Evolutionary conservation across 2,888 invertebrate genomes (phyloP).

Genomic region (Heteromyza rotundicornis): DNA sequence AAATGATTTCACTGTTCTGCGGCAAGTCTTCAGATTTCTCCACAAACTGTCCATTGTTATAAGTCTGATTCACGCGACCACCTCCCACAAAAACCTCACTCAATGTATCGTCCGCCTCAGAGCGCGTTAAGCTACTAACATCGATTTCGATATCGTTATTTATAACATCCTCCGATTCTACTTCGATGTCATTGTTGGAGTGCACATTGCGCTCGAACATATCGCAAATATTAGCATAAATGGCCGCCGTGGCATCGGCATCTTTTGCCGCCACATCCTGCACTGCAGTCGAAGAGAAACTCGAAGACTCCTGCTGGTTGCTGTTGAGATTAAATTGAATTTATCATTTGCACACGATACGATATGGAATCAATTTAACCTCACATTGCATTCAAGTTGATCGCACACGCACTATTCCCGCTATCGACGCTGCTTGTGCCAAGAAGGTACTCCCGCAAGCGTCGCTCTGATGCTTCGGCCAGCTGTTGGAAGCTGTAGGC

Average conservation of each 20-base stretch:
- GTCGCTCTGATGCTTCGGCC: slow-evolving; percentile 48
- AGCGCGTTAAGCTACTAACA: slow-evolving; percentile 46
- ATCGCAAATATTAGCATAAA: slow-evolving; percentile 46
- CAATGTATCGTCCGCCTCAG: slow-evolving; percentile 46
- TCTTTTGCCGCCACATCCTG: slow-evolving; percentile 14
- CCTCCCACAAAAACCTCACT: slow-evolving; percentile 36
- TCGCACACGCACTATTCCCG: slow-evolving; percentile 15
- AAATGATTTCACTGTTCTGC: not conserved
- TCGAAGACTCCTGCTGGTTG: slow-evolving; percentile 15
- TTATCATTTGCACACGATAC: slow-evolving; percentile 30
- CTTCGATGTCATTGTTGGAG: slow-evolving; percentile 36
- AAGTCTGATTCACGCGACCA: not conserved
- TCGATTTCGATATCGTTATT: slow-evolving; percentile 49
- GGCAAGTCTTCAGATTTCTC: not conserved
- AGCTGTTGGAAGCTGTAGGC: slow-evolving; percentile 52
- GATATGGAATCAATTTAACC: slow-evolving; percentile 33
- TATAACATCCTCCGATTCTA: slow-evolving; percentile 40
- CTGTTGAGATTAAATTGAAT: slow-evolving; percentile 41
- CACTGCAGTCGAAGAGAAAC: not conserved
- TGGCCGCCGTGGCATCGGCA: slow-evolving; percentile 31
- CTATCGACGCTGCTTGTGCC: slow-evolving; percentile 28
- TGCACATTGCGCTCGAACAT: slow-evolving; percentile 42
- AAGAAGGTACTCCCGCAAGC: slow-evolving; percentile 41
- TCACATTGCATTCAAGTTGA: slow-evolving; percentile 26
- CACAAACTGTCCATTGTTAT: not conserved